Percentiles rank a stretch among this genome's conserved stretches.
phyloP scores from a whole-genome alignment of 2,888 invertebrate genomes.

The Polyommatus iphigenia region DNA sequence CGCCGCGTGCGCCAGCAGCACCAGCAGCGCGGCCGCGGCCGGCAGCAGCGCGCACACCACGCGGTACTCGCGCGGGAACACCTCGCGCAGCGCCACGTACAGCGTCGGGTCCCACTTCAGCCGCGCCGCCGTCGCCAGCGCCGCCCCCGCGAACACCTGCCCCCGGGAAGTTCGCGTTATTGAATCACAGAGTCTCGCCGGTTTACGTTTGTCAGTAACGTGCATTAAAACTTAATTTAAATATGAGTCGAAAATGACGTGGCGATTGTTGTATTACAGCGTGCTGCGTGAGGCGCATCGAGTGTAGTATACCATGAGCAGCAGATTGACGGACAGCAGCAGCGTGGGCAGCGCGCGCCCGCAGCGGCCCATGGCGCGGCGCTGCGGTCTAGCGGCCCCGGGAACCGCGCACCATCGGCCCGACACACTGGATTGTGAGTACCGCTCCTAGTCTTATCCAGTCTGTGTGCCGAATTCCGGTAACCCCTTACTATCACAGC shows the following conservation, averaged over 20 bases:
- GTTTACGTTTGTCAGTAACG: background rate
- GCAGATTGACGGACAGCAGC: constrained; percentile 59
- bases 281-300: background rate
- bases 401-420: background rate
- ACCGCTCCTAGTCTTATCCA: background rate
- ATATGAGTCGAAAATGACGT: too few species aligned
- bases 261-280: too few species aligned
- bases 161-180: background rate
- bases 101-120: constrained; percentile 68
- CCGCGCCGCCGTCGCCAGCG: constrained; percentile 61
- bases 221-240: too few species aligned
- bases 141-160: constrained; percentile 57
- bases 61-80: constrained; percentile 44
- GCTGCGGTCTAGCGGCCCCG: background rate
- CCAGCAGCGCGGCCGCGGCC: constrained; percentile 35
- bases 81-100: constrained; percentile 49
- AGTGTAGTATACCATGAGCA: constrained; percentile 53
- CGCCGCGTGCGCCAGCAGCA: constrained; percentile 42
- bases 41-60: constrained; percentile 49
- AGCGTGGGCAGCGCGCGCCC: constrained; percentile 48
- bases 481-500: background rate
- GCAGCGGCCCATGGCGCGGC: constrained; percentile 44
- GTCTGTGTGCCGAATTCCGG: background rate
- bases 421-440: background rate
- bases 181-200: background rate